Evolutionary conservation across 2,113 vertebrate species (phyloP).

Genomic region (Tychaedon coryphoeus): DNA sequence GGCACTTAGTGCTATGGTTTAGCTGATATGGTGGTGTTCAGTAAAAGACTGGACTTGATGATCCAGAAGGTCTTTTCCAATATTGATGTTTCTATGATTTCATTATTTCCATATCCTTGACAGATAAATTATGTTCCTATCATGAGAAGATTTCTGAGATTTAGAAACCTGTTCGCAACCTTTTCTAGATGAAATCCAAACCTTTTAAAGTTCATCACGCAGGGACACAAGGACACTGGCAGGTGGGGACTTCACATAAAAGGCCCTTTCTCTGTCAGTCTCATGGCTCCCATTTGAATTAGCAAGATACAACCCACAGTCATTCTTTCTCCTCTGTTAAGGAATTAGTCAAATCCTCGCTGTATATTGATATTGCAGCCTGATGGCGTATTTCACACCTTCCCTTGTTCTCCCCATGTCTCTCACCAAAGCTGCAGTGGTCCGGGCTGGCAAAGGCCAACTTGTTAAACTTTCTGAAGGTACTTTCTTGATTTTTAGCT

Average conservation of each 20-base stretch:
- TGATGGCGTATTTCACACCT: accelerated
- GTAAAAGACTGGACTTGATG: not conserved
- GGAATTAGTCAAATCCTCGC: not conserved
- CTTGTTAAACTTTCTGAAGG: not conserved
- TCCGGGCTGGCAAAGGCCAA: not conserved
- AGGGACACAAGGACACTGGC: not conserved
- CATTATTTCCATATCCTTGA: not conserved
- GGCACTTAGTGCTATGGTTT: not conserved
- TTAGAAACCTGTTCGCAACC: not conserved
- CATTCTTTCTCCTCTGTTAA: not conserved
- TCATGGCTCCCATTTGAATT: not conserved
- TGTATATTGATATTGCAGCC: not conserved
- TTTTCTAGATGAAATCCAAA: not conserved
- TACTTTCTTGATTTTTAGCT: not conserved
- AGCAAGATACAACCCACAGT: not conserved
- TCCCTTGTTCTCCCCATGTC: not conserved
- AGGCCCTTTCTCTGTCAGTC: not conserved
- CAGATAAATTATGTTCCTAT: not conserved
- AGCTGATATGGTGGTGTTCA: not conserved
- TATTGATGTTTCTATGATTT: not conserved
- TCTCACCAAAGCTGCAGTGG: no score
- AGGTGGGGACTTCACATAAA: not conserved
- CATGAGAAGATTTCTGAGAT: not conserved
- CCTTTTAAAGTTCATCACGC: not conserved
- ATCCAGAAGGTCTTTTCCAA: not conserved